These are phyloP conservation scores for Poeciliopsis occidentalis DNA, from an alignment of 2,113 vertebrate species.

Conservation along the genomic window DNA sequence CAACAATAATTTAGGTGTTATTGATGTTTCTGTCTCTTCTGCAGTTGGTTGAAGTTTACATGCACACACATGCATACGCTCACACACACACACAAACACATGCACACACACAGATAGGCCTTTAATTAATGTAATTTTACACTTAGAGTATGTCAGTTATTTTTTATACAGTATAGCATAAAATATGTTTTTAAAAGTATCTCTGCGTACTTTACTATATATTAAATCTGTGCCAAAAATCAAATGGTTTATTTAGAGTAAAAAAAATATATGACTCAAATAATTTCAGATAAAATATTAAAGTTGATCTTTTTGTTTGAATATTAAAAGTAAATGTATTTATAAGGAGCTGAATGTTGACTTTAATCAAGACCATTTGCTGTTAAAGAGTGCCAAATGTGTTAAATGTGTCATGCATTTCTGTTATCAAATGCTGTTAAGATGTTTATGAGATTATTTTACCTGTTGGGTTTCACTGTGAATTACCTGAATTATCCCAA, in stretches of 20 bases:
- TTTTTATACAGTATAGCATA: constrained; percentile 48
- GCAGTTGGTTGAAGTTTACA: constrained; percentile 47
- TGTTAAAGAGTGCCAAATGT: constrained; percentile 36
- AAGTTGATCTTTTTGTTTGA: background rate
- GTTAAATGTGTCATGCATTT: constrained; percentile 16
- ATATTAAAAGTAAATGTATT: constrained; percentile 27
- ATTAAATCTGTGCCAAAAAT: constrained; percentile 8
- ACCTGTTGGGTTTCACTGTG: constrained; percentile 52
- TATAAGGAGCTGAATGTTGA: constrained; percentile 46
- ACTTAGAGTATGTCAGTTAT: constrained; percentile 44
- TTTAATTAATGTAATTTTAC: constrained; percentile 35
- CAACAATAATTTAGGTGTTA: constrained; percentile 23
- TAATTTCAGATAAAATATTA: constrained; percentile 5
- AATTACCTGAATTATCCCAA: constrained; percentile 11
- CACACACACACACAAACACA: too few relatives aligned
- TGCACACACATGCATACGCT: constrained; percentile 14
- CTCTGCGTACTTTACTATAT: constrained; percentile 27
- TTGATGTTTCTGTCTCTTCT: constrained; percentile 26
- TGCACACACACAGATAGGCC: constrained; percentile 8
- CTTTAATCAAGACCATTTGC: constrained; percentile 11
- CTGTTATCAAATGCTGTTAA: constrained; percentile 6
- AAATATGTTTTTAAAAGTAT: constrained; percentile 44
- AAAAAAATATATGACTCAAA: constrained; percentile 13
- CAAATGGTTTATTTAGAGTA: background rate
- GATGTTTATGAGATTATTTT: constrained; percentile 1